Conservation (phyloP, 2,113 vertebrate genomes). For the Callithrix jacchus region DNA sequence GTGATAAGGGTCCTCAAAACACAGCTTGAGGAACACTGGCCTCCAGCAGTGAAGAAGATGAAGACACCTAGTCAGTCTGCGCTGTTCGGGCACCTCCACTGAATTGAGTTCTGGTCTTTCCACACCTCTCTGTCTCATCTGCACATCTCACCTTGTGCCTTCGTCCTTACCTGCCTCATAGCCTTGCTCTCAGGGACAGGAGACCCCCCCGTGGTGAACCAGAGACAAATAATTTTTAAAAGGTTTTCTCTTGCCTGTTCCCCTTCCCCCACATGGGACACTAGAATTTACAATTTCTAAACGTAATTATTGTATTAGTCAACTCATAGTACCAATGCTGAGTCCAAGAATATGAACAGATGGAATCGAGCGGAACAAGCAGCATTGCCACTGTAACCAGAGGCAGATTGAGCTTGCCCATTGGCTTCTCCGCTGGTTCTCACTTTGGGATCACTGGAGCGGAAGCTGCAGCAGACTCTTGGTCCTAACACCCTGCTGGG, state of each 20-base stretch:
- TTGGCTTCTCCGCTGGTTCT: neutral
- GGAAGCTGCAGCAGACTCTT: neutral
- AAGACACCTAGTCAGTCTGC: too few relatives aligned
- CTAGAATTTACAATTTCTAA: neutral
- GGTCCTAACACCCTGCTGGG: neutral
- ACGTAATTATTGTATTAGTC: neutral
- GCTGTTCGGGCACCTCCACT: neutral
- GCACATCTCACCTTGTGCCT: neutral
- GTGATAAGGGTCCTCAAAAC: neutral
- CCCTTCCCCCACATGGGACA: accelerated
- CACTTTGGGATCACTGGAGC: neutral
- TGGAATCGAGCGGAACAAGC: neutral
- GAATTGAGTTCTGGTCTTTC: neutral
- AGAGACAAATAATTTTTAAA: neutral
- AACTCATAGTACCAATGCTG: neutral
- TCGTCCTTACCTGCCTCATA: neutral
- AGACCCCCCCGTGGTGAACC: neutral
- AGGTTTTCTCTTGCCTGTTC: neutral
- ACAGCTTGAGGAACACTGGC: neutral
- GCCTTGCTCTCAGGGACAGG: neutral
- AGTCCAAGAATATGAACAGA: neutral
- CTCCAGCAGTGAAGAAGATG: neutral
- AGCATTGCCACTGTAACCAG: neutral
- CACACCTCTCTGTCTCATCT: neutral
- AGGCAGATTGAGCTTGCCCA: neutral